A percentile compares a stretch with the other conserved stretches of the same genome.
phyloP scores from a whole-genome alignment of 2,888 invertebrate genomes.

The Bembecia ichneumoniformis region DNA sequence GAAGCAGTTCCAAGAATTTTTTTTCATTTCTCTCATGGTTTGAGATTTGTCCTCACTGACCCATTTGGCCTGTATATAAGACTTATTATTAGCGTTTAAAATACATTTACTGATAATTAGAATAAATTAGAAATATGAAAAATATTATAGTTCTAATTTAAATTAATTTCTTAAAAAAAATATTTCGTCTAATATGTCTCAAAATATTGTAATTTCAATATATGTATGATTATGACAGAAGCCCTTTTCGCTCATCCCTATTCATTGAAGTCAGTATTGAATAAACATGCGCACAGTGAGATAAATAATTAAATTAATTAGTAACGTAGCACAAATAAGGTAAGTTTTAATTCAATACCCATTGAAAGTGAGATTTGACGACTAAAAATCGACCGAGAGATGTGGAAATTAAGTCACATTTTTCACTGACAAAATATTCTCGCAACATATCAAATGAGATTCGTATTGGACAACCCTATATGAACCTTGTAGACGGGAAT shows the following conservation, averaged over 20 bases:
- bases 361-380: conserved; percentile 38
- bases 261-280: conserved; percentile 46
- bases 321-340: conserved; percentile 60
- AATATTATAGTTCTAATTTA: no score
- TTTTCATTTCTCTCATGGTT: no score
- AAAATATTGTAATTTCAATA: no score
- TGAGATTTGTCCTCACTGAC: no score
- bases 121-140: no score
- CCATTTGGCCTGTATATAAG: no score
- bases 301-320: conserved; percentile 68
- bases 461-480: conserved; percentile 9
- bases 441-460: conserved; percentile 62
- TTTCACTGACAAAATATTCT: conserved; percentile 54
- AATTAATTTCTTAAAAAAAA: no score
- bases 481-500: background rate
- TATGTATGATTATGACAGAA: background rate
- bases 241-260: conserved; percentile 11
- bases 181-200: no score
- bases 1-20: no score
- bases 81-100: no score
- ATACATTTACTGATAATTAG: no score
- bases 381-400: conserved; percentile 48
- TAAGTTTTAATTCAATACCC: conserved; percentile 68
- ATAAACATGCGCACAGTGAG: conserved; percentile 53
- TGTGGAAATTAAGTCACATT: conserved; percentile 48